A percentile compares a stretch with the other conserved stretches of the same genome.
Conservation (phyloP, 1,140 invertebrate genomes). For the Calycopis cecrops region DNA sequence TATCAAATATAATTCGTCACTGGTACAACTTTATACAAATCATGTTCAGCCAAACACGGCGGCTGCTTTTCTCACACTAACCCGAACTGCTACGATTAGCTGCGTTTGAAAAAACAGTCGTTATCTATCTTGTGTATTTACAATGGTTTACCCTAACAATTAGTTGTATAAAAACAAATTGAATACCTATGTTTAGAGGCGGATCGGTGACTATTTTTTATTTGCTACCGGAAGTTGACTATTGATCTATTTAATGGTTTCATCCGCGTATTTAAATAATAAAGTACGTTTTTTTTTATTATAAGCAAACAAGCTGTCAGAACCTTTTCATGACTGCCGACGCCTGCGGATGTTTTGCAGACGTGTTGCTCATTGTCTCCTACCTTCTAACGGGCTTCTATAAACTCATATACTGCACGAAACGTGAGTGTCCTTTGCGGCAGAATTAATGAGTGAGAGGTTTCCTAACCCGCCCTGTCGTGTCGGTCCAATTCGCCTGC, state of each 20-base stretch:
- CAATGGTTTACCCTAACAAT: constrained; percentile 1
- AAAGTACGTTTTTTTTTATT: background rate
- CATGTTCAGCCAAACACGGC: constrained; percentile 34
- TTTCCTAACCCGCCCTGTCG: too few relatives aligned
- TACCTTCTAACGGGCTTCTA: too few relatives aligned
- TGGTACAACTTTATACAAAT: constrained; percentile 14
- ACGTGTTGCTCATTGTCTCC: too few relatives aligned
- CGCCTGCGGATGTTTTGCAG: too few relatives aligned
- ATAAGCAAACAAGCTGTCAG: background rate
- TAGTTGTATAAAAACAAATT: background rate
- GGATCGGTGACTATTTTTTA: constrained; percentile 5
- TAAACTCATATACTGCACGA: too few relatives aligned
- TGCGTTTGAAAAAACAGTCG: constrained; percentile 1
- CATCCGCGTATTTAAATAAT: background rate
- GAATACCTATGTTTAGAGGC: background rate
- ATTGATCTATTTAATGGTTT: background rate
- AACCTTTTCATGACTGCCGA: background rate
- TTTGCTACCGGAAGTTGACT: background rate
- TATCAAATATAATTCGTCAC: constrained; percentile 30
- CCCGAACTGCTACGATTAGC: constrained; percentile 2
- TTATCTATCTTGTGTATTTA: background rate
- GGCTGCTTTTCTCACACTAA: constrained; percentile 38
- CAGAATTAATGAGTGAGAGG: too few relatives aligned
- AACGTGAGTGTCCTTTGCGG: too few relatives aligned
- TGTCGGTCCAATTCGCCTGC: too few relatives aligned